phyloP scores from a whole-genome alignment of 2,888 invertebrate species.

The Plebejus melissa region DNA sequence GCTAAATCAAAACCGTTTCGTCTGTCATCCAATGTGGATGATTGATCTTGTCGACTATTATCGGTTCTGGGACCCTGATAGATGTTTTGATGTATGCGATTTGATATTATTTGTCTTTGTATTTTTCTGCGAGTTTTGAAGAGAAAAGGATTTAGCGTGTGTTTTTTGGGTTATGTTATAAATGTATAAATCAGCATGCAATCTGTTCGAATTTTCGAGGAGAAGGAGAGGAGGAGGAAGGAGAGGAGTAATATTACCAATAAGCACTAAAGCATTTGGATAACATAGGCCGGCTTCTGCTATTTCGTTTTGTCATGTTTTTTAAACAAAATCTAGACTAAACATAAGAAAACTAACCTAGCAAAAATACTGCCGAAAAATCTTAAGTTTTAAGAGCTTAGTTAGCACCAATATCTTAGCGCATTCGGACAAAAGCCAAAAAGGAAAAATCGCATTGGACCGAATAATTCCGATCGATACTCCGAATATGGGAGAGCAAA shows the following conservation, averaged over 20 bases:
- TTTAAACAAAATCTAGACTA: not conserved
- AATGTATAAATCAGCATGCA: too few relatives aligned
- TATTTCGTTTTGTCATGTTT: not conserved
- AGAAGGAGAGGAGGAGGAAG: too few relatives aligned
- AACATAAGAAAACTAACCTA: not conserved
- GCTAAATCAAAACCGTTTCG: conserved; percentile 35
- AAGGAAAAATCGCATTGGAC: conserved; percentile 10
- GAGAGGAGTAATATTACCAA: too few relatives aligned
- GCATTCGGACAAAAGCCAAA: conserved; percentile 1
- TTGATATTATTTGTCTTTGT: too few relatives aligned
- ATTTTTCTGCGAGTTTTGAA: too few relatives aligned
- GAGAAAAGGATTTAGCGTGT: too few relatives aligned
- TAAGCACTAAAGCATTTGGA: too few relatives aligned
- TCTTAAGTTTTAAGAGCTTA: not conserved
- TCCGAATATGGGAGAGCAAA: conserved; percentile 16
- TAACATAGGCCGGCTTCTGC: too few relatives aligned
- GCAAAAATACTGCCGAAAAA: not conserved
- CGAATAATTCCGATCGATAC: conserved; percentile 18
- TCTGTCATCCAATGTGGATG: conserved; percentile 31
- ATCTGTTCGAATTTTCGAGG: too few relatives aligned
- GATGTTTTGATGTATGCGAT: not conserved
- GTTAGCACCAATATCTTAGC: not conserved
- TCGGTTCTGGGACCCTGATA: not conserved
- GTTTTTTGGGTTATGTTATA: too few relatives aligned
- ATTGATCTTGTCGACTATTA: conserved; percentile 7